A percentile compares a stretch with the other conserved stretches of the same genome.
phyloP scores from a whole-genome alignment of 1,140 invertebrate genomes.

The Trichonephila clavata region DNA sequence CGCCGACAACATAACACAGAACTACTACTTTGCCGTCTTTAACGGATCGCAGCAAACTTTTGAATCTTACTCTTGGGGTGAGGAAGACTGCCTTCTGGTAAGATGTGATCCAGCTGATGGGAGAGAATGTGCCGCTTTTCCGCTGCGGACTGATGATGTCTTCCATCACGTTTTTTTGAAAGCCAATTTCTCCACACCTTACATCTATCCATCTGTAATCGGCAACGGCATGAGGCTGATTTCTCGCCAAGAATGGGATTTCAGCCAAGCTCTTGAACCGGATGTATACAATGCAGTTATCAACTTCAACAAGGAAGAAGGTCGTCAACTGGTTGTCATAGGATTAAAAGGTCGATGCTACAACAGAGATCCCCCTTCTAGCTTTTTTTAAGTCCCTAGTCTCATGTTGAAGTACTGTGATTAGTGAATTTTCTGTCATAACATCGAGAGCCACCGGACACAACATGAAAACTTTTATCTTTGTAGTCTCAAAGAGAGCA shows the following conservation, averaged over 20 bases:
- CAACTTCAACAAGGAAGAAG: neutral
- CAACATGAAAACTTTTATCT: too few species aligned
- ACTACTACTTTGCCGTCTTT: constrained; percentile 38
- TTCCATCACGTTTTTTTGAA: constrained; percentile 1
- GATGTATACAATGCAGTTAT: neutral
- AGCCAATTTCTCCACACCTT: constrained; percentile 50
- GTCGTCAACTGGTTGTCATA: neutral
- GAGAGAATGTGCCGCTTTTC: constrained; percentile 21
- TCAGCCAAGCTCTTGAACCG: neutral
- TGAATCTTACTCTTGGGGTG: constrained; percentile 8
- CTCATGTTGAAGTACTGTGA: too few species aligned
- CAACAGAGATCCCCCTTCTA: neutral
- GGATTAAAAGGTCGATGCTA: constrained; percentile 38
- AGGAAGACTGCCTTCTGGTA: constrained; percentile 31
- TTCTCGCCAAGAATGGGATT: neutral
- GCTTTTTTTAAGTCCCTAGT: neutral
- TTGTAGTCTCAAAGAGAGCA: too few species aligned
- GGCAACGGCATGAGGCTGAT: neutral
- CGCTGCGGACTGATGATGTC: neutral
- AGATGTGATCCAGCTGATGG: constrained; percentile 54
- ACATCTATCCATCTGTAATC: constrained; percentile 41
- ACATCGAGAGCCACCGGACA: too few species aligned
- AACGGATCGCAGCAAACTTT: constrained; percentile 7
- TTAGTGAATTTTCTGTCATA: too few species aligned
- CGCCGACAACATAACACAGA: neutral